Evolutionary conservation across 1,140 invertebrate genomes (phyloP), one percentile per base, ranked within the genome.

Genomic region (Hylaeus volcanicus): DNA sequence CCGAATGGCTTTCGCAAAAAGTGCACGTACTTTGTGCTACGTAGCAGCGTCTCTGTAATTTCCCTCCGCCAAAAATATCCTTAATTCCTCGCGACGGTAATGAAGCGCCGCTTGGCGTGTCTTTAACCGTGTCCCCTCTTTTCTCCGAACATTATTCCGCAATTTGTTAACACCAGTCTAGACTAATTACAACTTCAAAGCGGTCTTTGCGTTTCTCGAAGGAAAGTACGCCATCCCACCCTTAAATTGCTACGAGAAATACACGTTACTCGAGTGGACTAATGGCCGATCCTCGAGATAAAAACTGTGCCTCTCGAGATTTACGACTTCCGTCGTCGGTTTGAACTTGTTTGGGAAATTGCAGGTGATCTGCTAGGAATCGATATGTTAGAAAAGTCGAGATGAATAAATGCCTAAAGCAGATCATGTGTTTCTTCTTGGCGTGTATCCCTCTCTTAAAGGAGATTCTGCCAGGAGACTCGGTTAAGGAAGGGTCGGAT

Each of bases 31-130:
- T 58, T 56, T 43, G 69, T n/a, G 69, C 69, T 14, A 58, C 53
- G 53, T 71, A 71, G 58, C 53, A n/a, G 69, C 69, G 69, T 58
- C 69, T n/a, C 55, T 56, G 69, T 71, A 71, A 71, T 71, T 71
- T 71, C 53, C 15, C n/a, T 71, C 69, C 14, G 41, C 65, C 53
- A n/a, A 71, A 71, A 71, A 71, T 71, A 71, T 71, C 69, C 69
- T 71, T 71, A 71, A 71, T 71, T 71, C 53, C 53, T 71, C 26
- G n/a, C 39, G 5, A 53, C 14, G 53, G 51, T 14, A 56, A 56
- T n/a, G 39, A n/a, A 55, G 51, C 51, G 37, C 37, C 5, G 3
- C 68, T 56, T 5, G 14, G 6, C 14, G 39, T 58, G 39, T 41
- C 39, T 8, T 5, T 11, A 2, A 14, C 64, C 8, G 8, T 39